Evolutionary conservation across 2,113 vertebrate genomes (phyloP).

Genomic region (Otus sunia): DNA sequence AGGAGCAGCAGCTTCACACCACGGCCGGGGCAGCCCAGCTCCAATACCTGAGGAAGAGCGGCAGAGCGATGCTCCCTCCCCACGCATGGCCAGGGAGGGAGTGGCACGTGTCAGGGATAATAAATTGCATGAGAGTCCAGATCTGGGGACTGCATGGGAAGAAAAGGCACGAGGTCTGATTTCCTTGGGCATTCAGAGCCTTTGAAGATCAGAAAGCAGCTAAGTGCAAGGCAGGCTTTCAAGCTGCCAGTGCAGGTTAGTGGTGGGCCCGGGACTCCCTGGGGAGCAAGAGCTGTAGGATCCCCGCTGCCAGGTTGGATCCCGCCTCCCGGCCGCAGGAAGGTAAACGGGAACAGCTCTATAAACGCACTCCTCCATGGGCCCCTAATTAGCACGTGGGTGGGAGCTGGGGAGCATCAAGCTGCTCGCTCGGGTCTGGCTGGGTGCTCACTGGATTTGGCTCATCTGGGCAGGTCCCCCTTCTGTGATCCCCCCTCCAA

Average conservation of each 20-base stretch:
- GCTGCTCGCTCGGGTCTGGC: not conserved
- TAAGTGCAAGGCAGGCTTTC: constrained; percentile 52
- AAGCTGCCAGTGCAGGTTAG: constrained; percentile 31
- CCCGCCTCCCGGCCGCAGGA: not conserved
- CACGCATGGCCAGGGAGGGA: not conserved
- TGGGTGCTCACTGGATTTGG: not conserved
- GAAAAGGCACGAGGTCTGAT: constrained; percentile 42
- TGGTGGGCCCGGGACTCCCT: constrained; percentile 37
- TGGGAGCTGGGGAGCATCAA: not conserved
- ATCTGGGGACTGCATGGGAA: constrained; percentile 5
- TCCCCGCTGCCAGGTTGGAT: not conserved
- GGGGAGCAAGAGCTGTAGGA: constrained; percentile 1
- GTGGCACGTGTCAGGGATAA: not conserved
- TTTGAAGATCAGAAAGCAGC: constrained; percentile 62
- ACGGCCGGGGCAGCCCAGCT: rapidly evolving
- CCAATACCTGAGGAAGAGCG: rapidly evolving
- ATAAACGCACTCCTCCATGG: rapidly evolving
- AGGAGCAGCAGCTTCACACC: not conserved
- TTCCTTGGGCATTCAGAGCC: constrained; percentile 47
- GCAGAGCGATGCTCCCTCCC: not conserved
- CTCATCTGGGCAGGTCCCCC: not conserved
- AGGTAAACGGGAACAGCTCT: not conserved
- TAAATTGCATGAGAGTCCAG: not conserved
- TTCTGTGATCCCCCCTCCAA: rapidly evolving
- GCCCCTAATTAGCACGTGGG: not conserved